Base-by-base conservation (phyloP, 2,888 invertebrate genomes). In the Ectropis crepuscularia region DNA sequence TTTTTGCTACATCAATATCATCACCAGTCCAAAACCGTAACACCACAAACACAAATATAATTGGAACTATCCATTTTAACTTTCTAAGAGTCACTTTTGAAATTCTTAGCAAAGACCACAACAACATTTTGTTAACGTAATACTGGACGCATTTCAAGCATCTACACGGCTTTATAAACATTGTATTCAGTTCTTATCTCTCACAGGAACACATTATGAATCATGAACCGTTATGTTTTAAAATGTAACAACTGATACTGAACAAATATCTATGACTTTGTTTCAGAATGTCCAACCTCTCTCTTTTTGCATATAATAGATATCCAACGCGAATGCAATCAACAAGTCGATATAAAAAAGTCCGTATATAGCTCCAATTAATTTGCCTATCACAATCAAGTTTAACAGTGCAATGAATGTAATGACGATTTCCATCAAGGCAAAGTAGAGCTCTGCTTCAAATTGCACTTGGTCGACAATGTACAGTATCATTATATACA, bases 401-500 rank as follows among this genome's bases (percentile, higher is more conserved):
- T 80, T 71, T 9, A 80, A 0, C 0, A 89, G 71, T 39, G 86
- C 88, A 5, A 78, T 0, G 7, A 82, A 0, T 28, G 88, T 82
- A 6, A 90, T 11, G 8, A 63, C 4, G 0, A 84, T 71, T 73
- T 90, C 82, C 59, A 88, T 80, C 42, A 79, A 0, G 16, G 85
- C 75, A 65, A 87, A 91, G 74, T 89, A 90, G 41, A 86, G 68
- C 71, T 91, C 90, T 53, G 88, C 88, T 80, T 89, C 87, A 74
- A 82, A 79, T 74, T 86, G 86, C 67, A 89, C 86, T 80, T 92
- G 91, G 74, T 90, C 91, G 69, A 91, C 90, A 60, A 90, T 58
- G 74, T 92, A 90, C 58, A 92, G 85, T 73, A 92, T 79, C 84
- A 90, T 87, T 46, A 88, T 76, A 65, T 81, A 82, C 36, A 78